A percentile compares a stretch with the other conserved stretches of the same genome.
phyloP scores from a whole-genome alignment of 2,797 vertebrate species.

The Syngnathus rostellatus region DNA sequence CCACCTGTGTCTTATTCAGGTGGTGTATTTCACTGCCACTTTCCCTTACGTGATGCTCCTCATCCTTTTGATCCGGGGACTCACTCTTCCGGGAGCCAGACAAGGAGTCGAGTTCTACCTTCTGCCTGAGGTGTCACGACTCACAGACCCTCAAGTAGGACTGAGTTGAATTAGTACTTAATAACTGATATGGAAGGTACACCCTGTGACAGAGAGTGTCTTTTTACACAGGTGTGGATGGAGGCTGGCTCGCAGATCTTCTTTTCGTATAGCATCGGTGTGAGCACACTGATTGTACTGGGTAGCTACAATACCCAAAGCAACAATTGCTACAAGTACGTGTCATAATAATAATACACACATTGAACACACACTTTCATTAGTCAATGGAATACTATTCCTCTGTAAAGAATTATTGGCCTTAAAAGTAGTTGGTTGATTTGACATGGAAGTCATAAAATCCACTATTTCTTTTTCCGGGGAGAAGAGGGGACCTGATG shows the following conservation, averaged over 20 bases:
- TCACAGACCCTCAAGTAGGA: constrained; percentile 64
- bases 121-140: constrained; percentile 57
- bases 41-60: constrained; percentile 69
- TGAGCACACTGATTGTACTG: constrained; percentile 54
- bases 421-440: no score
- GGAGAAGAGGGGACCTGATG: no score
- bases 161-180: neutral
- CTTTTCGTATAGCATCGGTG: constrained; percentile 67
- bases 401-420: no score
- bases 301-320: constrained; percentile 68
- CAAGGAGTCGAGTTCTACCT: constrained; percentile 66
- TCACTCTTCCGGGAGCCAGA: constrained; percentile 68
- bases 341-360: no score
- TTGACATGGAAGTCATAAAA: no score
- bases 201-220: constrained; percentile 2
- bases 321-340: constrained; percentile 74
- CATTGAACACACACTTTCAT: constrained; percentile 13
- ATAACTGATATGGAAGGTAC: neutral
- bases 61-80: constrained; percentile 63
- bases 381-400: no score
- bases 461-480: no score
- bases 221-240: constrained; percentile 67
- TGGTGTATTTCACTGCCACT: constrained; percentile 71
- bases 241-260: constrained; percentile 68
- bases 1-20: constrained; percentile 36